Evolutionary conservation across 2,113 vertebrate species (phyloP).

Genomic region (Oreochromis aureus): DNA sequence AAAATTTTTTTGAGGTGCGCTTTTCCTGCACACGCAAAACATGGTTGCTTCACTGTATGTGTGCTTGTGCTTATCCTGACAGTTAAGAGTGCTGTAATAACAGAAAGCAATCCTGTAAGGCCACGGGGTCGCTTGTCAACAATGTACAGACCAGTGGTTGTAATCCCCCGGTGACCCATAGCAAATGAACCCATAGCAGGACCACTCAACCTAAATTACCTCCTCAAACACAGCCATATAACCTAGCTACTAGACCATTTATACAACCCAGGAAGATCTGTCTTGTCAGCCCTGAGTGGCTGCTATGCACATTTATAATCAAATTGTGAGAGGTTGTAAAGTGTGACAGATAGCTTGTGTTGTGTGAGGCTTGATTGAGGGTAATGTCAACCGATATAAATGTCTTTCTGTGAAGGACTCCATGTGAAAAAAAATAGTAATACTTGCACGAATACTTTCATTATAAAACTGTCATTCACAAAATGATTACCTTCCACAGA

Average conservation of each 20-base stretch:
- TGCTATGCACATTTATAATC: constrained; percentile 52
- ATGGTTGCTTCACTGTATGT: neutral
- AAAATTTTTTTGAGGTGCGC: neutral
- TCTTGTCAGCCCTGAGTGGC: constrained; percentile 16
- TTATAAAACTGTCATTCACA: neutral
- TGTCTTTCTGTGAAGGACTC: neutral
- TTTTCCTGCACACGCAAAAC: neutral
- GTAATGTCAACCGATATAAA: neutral
- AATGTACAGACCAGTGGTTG: constrained; percentile 14
- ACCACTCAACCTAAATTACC: constrained; percentile 56
- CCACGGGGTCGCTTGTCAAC: constrained; percentile 44
- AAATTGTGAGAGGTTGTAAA: constrained; percentile 36
- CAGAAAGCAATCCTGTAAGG: constrained; percentile 43
- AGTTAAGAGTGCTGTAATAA: constrained; percentile 48
- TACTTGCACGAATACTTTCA: neutral
- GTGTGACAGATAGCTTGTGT: constrained; percentile 27
- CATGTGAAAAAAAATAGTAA: neutral
- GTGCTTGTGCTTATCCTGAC: neutral
- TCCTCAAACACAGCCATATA: constrained; percentile 44
- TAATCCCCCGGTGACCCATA: constrained; percentile 41
- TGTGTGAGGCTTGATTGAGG: neutral
- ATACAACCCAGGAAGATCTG: constrained; percentile 15
- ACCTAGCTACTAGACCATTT: constrained; percentile 5
- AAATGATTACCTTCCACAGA: neutral
- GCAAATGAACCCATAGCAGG: constrained; percentile 38